Conservation (phyloP, 2,797 vertebrate species). For the Nasua narica region DNA sequence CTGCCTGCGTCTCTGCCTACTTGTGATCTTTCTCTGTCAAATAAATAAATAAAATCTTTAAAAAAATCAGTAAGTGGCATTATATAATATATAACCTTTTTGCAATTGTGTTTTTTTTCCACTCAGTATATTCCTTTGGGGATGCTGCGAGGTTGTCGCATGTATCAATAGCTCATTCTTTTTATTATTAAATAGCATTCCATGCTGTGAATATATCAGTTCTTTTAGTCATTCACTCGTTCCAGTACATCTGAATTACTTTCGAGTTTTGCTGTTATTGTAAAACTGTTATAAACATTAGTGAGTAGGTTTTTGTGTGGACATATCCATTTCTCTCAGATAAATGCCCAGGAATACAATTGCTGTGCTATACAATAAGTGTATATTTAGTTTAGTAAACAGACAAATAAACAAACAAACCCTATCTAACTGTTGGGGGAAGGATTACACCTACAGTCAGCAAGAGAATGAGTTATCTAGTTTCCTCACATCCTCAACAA, state of each 20-base stretch:
- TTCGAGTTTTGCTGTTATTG: neutral
- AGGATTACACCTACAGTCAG: neutral
- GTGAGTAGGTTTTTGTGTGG: neutral
- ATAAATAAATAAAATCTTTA: too few species aligned
- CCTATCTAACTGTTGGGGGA: neutral
- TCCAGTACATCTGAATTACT: neutral
- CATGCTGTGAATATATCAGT: neutral
- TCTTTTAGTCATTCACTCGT: neutral
- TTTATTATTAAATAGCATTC: neutral
- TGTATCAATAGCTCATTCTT: neutral
- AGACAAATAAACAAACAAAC: neutral
- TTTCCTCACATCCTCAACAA: neutral
- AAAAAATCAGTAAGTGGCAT: neutral
- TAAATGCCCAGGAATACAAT: neutral
- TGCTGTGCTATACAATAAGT: neutral
- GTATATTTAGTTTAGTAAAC: neutral
- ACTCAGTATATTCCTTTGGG: neutral
- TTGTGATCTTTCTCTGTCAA: too few species aligned
- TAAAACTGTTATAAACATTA: neutral
- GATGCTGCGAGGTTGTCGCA: neutral
- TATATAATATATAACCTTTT: neutral
- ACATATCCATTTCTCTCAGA: neutral
- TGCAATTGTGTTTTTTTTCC: neutral
- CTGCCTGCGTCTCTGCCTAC: too few species aligned
- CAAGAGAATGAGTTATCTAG: neutral